Evolutionary conservation across 2,888 invertebrate species (phyloP), one percentile per base, ranked within the genome.

Genomic region (Melanostoma scalare): DNA sequence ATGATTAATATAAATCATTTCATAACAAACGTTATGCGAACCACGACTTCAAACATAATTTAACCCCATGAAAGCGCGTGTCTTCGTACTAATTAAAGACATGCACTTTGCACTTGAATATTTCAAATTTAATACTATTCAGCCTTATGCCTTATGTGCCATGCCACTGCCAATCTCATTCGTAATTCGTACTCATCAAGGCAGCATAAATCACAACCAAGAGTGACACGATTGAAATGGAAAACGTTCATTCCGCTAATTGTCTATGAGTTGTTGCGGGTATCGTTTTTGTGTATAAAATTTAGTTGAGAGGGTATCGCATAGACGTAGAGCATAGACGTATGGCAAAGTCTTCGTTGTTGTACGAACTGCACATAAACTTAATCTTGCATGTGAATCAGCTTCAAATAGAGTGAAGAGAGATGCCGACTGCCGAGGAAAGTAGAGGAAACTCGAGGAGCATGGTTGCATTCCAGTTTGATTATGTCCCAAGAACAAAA

Each of bases 31-130:
- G 2, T 48, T 65, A 50, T 35, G 56, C 44, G 68, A 61, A 35
- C 73, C 30, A 79, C 46, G 61, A 53, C 74, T 35, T 55, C 74
- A 48, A 73, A 61, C n/a, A n/a, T n/a, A 9, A 61, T 56, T 58
- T n/a, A 65, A 10, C 46, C 8, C 3, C 10, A 30, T 53, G n/a
- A 35, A 61, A 69, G 63, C 61, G 52, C 31, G 33, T 73, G 42
- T 56, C 46, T 61, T 40, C 35, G 36, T 20, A 31, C 56, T 79
- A 68, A 79, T 74, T 74, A 79, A 63, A 74, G 68, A 50, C 68
- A 74, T 74, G 68, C 73, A 60, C 73, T 78, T 73, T 68, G 60
- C 74, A 79, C 61, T 79, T 74, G 68, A 68, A 79, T 61, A 52
- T 56, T 67, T 48, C 46, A 10, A 63, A 53, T 58, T 35, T 38